A percentile compares a stretch with the other conserved stretches of the same genome.
Evolutionary conservation across 2,797 vertebrate genomes (phyloP).

Genomic region (Chelmon rostratus): DNA sequence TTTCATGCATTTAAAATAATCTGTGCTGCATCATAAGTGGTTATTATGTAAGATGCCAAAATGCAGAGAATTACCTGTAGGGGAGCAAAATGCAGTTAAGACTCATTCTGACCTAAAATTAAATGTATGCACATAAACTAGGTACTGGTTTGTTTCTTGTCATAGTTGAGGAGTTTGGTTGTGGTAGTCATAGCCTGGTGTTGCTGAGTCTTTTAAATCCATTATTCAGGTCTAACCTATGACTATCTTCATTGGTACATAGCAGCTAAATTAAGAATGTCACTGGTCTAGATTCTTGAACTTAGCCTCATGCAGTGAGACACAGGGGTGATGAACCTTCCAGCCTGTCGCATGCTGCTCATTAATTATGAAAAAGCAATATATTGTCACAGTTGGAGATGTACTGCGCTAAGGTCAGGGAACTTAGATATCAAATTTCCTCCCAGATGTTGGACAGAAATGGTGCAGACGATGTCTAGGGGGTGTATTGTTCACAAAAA

Average conservation of each 20-base stretch:
- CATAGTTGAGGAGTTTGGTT: neutral
- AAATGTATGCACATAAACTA: no score
- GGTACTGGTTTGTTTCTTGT: neutral
- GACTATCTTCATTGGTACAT: conserved; percentile 16
- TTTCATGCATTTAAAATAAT: no score
- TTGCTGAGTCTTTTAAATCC: conserved; percentile 16
- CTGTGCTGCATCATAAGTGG: no score
- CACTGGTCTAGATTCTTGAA: conserved; percentile 31
- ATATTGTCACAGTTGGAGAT: conserved; percentile 60
- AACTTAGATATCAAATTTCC: conserved; percentile 47
- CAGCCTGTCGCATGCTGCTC: conserved; percentile 3
- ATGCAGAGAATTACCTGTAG: no score
- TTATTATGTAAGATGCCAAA: no score
- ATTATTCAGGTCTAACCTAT: conserved; percentile 25
- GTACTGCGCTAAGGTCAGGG: conserved; percentile 48
- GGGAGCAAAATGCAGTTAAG: no score
- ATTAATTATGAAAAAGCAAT: conserved; percentile 69
- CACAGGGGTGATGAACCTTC: conserved; percentile 16
- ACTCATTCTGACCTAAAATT: no score
- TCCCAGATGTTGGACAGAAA: conserved; percentile 46
- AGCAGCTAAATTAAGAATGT: conserved; percentile 32
- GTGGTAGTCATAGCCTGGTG: neutral
- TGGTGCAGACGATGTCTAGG: neutral
- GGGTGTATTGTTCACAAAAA: conserved; percentile 15
- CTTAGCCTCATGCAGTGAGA: conserved; percentile 20